Evolutionary conservation across 2,113 vertebrate species (phyloP).

Genomic region (Turnix velox): DNA sequence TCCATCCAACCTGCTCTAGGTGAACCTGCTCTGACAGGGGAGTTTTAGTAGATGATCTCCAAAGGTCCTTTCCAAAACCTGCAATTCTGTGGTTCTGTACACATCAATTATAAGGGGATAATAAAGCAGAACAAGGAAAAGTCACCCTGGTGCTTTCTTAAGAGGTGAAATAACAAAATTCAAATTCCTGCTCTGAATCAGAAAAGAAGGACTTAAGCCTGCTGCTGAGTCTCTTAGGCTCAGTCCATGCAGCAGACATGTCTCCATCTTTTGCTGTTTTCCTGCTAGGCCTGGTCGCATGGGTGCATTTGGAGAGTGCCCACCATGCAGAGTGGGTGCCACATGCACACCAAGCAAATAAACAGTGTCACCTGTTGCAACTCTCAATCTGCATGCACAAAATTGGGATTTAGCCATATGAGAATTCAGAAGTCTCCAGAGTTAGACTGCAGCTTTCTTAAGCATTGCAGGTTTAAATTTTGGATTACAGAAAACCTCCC

Average conservation of each 20-base stretch:
- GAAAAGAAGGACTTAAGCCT: not conserved
- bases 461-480: not conserved
- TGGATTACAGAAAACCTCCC: not conserved
- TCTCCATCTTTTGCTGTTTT: not conserved
- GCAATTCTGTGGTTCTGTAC: not conserved
- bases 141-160: not conserved
- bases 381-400: not conserved
- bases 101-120: fast-evolving
- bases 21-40: not conserved
- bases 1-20: not conserved
- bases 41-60: not conserved
- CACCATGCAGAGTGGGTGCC: not conserved
- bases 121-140: not conserved
- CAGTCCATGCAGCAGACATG: not conserved
- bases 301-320: not conserved
- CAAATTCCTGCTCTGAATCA: not conserved
- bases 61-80: not conserved
- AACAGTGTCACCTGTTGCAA: not conserved
- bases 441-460: not conserved
- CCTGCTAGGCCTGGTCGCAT: not conserved
- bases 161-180: not conserved
- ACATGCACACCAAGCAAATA: not conserved
- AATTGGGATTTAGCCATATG: not conserved
- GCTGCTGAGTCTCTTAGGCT: not conserved
- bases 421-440: not conserved